Evolutionary conservation across 2,797 vertebrate genomes (phyloP).

Genomic region (Syngnathus rostellatus): DNA sequence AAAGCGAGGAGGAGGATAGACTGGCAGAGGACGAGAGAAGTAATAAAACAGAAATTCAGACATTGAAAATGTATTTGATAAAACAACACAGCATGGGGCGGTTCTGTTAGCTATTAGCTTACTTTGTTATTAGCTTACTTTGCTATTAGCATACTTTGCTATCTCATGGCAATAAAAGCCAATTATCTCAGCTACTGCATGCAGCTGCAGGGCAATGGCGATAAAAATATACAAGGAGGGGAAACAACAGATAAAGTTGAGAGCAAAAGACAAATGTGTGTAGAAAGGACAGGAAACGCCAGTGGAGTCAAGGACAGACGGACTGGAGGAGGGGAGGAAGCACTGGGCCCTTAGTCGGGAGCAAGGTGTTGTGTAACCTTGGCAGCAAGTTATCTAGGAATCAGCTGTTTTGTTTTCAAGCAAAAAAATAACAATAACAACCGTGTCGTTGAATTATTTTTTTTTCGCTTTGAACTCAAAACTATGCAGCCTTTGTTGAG

Average conservation of each 20-base stretch:
- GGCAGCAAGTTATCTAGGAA: slow-evolving; percentile 15
- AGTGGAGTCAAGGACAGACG: slow-evolving; percentile 27
- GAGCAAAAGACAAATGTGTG: slow-evolving; percentile 10
- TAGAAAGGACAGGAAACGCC: slow-evolving; percentile 10
- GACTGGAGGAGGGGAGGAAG: slow-evolving; percentile 30
- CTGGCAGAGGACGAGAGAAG: slow-evolving; percentile 29
- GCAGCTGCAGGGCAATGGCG: slow-evolving; percentile 5
- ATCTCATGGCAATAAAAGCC: slow-evolving; percentile 17
- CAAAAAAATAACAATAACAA: too few species aligned
- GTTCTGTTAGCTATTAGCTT: neutral
- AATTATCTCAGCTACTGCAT: slow-evolving; percentile 16
- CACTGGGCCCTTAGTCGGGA: slow-evolving; percentile 7
- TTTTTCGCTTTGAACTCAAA: slow-evolving; percentile 40
- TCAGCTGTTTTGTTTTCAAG: neutral
- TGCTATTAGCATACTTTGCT: neutral
- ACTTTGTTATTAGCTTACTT: neutral
- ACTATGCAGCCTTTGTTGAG: slow-evolving; percentile 17
- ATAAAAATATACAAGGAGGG: slow-evolving; percentile 1
- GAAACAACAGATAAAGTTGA: slow-evolving; percentile 3
- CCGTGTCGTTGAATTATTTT: neutral
- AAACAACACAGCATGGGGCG: neutral
- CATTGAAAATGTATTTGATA: slow-evolving; percentile 22
- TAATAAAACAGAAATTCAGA: slow-evolving; percentile 32
- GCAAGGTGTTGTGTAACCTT: slow-evolving; percentile 19
- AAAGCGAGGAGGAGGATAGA: slow-evolving; percentile 13